Base-by-base conservation (phyloP, 2,888 invertebrate species). In the Monopis laevigella region DNA sequence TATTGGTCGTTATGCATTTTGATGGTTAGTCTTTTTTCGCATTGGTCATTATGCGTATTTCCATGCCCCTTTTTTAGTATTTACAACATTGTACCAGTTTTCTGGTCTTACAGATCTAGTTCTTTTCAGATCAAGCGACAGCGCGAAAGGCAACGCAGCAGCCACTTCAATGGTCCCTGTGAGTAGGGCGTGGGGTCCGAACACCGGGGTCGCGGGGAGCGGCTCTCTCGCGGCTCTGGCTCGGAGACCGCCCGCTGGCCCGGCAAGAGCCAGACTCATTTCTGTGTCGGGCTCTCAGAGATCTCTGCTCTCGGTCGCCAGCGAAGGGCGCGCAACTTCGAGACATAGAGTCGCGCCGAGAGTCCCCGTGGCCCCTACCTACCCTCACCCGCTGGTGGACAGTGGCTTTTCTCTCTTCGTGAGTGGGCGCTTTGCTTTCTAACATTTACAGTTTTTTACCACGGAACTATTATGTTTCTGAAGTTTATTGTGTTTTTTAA, bases 381-480 rank as follows among this genome's bases (percentile, higher is more conserved):
- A 70, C 62, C 70, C 67, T 48, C 65, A 66, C 51, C 65, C 70
- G 1, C 43, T 28, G 48, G 63, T 65, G 52, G 75, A 78, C 55
- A 62, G 65, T 52, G 70, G 73, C 68, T 75, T 73, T 75, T 78
- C 78, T 63, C 74, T 80, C 59, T 78, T 77, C 68, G 78, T 80
- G 78, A 80, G 80, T 78, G 75, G 77, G 77, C 64, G 78, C 78
- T 78, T 77, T 47, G 78, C 78, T 80, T 77, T 58, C 70, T 78
- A 78, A 78, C 75, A 68, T 55, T n/a, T n/a, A n/a, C n/a, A n/a
- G n/a, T n/a, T n/a, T n/a, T n/a, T n/a, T n/a, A n/a, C n/a, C n/a
- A n/a, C n/a, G n/a, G n/a, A n/a, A n/a, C n/a, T n/a, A n/a, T n/a
- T n/a, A n/a, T n/a, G n/a, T n/a, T n/a, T n/a, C n/a, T n/a, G n/a